Evolutionary conservation across 2,113 vertebrate species (phyloP), one percentile per base, ranked within the genome.

Genomic region (Hirundichthys speculiger): DNA sequence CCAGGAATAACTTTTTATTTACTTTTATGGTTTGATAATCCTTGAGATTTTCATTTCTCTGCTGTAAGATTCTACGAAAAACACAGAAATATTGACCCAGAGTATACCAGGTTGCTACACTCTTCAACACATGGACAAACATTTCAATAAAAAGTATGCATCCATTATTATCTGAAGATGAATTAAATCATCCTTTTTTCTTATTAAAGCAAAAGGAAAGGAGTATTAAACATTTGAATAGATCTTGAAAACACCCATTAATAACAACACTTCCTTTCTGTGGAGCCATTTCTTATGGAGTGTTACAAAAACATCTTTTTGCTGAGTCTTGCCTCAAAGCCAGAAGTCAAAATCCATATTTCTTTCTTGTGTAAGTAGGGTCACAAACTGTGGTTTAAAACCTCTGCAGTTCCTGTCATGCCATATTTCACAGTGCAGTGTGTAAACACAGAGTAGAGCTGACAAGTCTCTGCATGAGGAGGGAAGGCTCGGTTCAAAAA

Each of bases 381-480:
- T 85, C 80, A 77, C 73, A 75, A 73, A 78, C 77, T 60, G 0
- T 45, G 75, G 70, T 76, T 83, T 87, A 63, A 80, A 89, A 84
- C 79, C 77, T 83, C 79, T 81, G 79, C 77, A 84, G 77, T 73
- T 78, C 25, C 83, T 88, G 83, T 88, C 88, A 86, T 71, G 68
- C 57, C 65, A 61, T 77, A 80, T 88, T 88, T 88, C 77, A 80
- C 79, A 81, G 73, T 80, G 79, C 71, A 55, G 74, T 57, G 77
- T 75, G 73, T 66, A 67, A 85, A 87, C 74, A 77, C 77, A 75
- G 79, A 87, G 76, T 38, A 13, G 69, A 80, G 76, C 71, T 87
- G 87, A 89, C 83, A 83, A 71, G 70, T 80, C 78, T 82, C 77
- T 64, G 75, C 56, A 69, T 73, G 75, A 70, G 70, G 48, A 69